Evolutionary conservation across 2,888 invertebrate genomes (phyloP), one percentile per base, ranked within the genome.

Genomic region (Macroteleia sp.): DNA sequence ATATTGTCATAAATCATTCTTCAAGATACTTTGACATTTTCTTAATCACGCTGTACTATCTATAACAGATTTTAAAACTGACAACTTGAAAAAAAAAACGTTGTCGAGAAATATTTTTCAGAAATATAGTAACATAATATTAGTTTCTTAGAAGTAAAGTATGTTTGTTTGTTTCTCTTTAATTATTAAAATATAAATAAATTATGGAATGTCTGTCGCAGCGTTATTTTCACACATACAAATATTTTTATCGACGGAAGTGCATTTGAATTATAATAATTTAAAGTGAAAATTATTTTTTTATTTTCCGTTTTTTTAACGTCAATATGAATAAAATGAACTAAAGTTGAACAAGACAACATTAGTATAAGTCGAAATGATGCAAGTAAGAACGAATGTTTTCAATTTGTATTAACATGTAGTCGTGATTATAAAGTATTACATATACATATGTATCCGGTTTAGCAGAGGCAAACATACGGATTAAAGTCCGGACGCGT

Each of bases 371-470:
- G 17, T 71, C 56, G 19, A 54, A 61, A 20, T 54, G 20, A 48
- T 56, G 54, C 61, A 42, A 61, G 48, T 25, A 48, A 19, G 46
- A 46, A 67, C 41, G 48, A 75, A 54, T 76, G 69, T 76, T 76
- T 76, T 69, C 76, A 70, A 71, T 71, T 70, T 77, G 71, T 77
- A 77, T 64, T 70, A 77, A 77, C 70, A 70, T 70, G 69, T 75
- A 79, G 74, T 70, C 66, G 36, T 74, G 74, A 74, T 70, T 79
- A 66, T 74, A 70, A 66, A 64, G 70, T 70, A 70, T 71, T 66
- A 77, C 71, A 66, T 76, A 70, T 71, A 77, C 61, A 71, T 64
- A 75, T 75, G 87, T 87, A 87, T 88, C 69, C 76, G 64, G 73
- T 69, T 75, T 57, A 62, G 61, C 64, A 25, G 57, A 69, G 75